Base-by-base conservation (phyloP, 2,888 invertebrate species). In the Tetropium fuscum region DNA sequence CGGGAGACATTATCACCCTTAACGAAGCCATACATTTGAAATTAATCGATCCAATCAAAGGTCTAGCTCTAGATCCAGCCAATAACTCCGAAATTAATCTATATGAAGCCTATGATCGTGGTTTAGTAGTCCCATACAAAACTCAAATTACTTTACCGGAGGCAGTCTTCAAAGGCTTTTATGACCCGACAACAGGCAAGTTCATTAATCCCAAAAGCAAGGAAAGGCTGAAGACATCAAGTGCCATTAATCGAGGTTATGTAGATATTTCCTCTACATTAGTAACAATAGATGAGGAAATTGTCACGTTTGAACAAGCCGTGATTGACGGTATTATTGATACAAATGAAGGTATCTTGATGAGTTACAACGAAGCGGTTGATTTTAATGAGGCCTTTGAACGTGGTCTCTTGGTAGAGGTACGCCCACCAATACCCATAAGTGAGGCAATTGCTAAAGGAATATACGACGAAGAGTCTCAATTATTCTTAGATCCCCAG, bases 81-180 rank as follows among this genome's bases (percentile, higher is more conserved):
- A 88, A 88, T 32, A 91, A 91, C 22, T 87, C 88, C 27, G 88
- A 90, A 78, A 85, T 95, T 60, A 89, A 91, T 20, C 84, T 97
- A 4, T 89, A 88, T 30, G 94, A 95, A 76, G 96, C 97, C 1
- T 87, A 93, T 20, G 92, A 93, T 70, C 88, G 91, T 51, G 94
- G 94, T 18, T 83, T 94, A 20, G 88, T 95, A 47, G 86, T 94
- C 3, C 92, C 93, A 5, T 90, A 93, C 32, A 92, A 93, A 78
- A 88, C 90, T 49, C 92, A 91, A 79, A 88, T 94, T 64, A 93
- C 93, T 60, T 84, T 95, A 19, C 92, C 93, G 0, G 94, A 95
- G 82, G 95, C 95, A 1, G 90, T 96, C n/a, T 92, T 92, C 74
- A 91, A 93, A 81, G 95, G 95, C n/a, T 88, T 93, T 64, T 95